These are phyloP conservation scores for Phania funesta DNA, from an alignment of 2,888 invertebrate species.

Conservation along the genomic window DNA sequence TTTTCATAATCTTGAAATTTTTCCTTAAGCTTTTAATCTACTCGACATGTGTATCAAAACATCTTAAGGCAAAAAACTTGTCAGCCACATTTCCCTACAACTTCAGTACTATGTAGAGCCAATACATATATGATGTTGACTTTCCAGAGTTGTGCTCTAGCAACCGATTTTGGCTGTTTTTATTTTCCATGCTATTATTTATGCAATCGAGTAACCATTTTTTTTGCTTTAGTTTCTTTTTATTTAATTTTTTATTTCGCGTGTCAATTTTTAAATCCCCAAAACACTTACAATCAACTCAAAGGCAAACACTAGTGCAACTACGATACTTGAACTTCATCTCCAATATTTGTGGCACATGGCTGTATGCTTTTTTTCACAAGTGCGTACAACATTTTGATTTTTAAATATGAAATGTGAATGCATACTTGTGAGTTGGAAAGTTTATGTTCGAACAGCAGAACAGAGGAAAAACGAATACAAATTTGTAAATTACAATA, in stretches of 20 bases:
- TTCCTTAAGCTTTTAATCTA: too few relatives aligned
- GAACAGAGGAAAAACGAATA: too few relatives aligned
- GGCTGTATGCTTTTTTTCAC: neutral
- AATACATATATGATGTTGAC: constrained; percentile 6
- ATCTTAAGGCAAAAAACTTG: too few relatives aligned
- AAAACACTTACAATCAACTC: constrained; percentile 47
- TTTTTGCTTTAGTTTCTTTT: constrained; percentile 4
- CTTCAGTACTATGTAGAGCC: too few relatives aligned
- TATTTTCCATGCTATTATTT: constrained; percentile 38
- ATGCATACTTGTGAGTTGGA: neutral
- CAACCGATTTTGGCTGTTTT: constrained; percentile 30
- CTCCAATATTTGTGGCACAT: constrained; percentile 17
- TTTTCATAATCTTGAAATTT: too few relatives aligned
- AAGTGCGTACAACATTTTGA: constrained; percentile 9
- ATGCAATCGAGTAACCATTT: constrained; percentile 53
- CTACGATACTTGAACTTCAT: constrained; percentile 24
- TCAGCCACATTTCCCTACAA: too few relatives aligned
- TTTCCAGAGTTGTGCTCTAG: constrained; percentile 11
- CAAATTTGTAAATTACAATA: neutral
- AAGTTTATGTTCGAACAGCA: neutral
- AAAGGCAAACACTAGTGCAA: neutral
- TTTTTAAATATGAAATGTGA: constrained; percentile 9
- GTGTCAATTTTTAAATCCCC: constrained; percentile 63
- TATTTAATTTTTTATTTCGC: constrained; percentile 31
- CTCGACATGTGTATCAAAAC: too few relatives aligned